Base-by-base conservation (phyloP, 2,113 vertebrate species). In the Protobothrops flavoviridis region DNA sequence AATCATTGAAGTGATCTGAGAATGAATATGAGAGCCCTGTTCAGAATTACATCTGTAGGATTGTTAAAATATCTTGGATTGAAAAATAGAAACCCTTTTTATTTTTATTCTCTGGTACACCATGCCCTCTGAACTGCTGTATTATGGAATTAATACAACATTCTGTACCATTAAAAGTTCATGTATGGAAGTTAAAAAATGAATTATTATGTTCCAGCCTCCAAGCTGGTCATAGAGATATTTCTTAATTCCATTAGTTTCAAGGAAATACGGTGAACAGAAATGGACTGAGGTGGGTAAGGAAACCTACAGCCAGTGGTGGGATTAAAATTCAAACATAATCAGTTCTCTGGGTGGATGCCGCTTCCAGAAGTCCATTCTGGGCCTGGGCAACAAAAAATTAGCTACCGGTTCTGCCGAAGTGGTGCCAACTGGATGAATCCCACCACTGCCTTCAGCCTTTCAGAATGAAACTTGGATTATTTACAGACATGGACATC, bases 1-100 rank as follows among this genome's bases (percentile, higher is more conserved):
- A 93, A 50, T 95, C 10, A 92, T 91, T 93, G 33, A 95, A 94
- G 53, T 92, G 39, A 93, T 94, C 13, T 20, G 10, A 43, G 91
- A 88, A 17, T 89, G 21, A 92, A 90, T 85, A 1, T 48, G 93
- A 69, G 57, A 90, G 93, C 20, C 39, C 45, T 88, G 1, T 1
- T 85, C 91, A 93, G 92, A 43, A 90, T 1, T 89, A 24, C 57
- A 52, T 85, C 33, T 85, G 90, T 0, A 0, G 53, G 92, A 92
- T 57, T 89, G 57, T 12, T 13, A 88, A 20, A 39, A 56, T 91
- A 88, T 74, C 53, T 50, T 88, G n/a, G 90, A 61, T 0, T 93
- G 56, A 56, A 89, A 93, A 95, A 92, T 6, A 94, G 86, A 90
- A 26, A 15, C 5, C 56, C 43, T 0, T 81, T 48, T 56, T 85